These are phyloP conservation scores for Pseudomugil tenellus DNA, from an alignment of 2,797 vertebrate genomes.

Conservation along the genomic window DNA sequence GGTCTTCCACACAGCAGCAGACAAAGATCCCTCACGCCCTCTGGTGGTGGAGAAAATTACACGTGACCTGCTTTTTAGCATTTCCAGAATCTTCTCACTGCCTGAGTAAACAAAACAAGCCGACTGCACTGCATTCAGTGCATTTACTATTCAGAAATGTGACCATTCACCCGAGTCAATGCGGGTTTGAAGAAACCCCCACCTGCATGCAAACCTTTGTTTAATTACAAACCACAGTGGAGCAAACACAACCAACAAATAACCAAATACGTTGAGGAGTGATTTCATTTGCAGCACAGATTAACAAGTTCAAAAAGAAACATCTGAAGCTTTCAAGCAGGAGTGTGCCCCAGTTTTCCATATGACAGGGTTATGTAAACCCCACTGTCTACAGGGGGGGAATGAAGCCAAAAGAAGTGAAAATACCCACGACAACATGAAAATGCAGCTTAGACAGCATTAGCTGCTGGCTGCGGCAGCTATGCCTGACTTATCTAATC, in stretches of 20 bases:
- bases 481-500: constrained; percentile 32
- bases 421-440: constrained; percentile 25
- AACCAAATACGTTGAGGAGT: background rate
- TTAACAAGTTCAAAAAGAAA: constrained; percentile 17
- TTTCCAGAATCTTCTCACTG: constrained; percentile 80
- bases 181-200: background rate
- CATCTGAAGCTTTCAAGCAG: constrained; percentile 25
- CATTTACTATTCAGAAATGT: constrained; percentile 12
- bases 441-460: constrained; percentile 44
- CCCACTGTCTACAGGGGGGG: constrained; percentile 47
- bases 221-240: constrained; percentile 3
- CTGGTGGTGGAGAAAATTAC: constrained; percentile 63
- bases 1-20: constrained; percentile 21
- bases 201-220: background rate
- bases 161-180: background rate
- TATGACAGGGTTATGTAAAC: constrained; percentile 64
- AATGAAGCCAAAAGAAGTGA: constrained; percentile 39
- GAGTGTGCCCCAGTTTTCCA: constrained; percentile 57
- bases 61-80: constrained; percentile 73
- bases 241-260: background rate
- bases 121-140: background rate
- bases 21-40: constrained; percentile 59
- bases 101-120: constrained; percentile 58
- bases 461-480: constrained; percentile 30
- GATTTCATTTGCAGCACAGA: constrained; percentile 13